phyloP scores from a whole-genome alignment of 2,113 vertebrate species.

The Sitta europaea region DNA sequence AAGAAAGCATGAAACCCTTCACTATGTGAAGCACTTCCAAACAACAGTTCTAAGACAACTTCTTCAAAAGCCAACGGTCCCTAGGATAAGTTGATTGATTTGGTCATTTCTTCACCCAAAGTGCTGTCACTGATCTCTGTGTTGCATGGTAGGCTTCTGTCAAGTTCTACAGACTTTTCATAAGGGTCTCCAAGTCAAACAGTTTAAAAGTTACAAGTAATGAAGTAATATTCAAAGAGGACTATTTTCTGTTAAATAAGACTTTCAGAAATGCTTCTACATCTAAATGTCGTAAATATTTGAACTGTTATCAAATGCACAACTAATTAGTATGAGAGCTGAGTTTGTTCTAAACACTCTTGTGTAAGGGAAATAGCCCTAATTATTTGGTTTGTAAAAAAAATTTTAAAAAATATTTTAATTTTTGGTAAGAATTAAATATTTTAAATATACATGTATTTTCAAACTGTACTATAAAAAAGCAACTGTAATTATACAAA shows the following conservation, averaged over 20 bases:
- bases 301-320: accelerated
- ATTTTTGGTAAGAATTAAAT: background rate
- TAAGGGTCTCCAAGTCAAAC: background rate
- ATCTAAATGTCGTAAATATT: background rate
- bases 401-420: accelerated
- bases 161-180: background rate
- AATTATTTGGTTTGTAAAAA: background rate
- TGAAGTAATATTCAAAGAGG: background rate
- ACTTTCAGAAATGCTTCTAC: background rate
- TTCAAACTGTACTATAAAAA: background rate
- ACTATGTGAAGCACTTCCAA: background rate
- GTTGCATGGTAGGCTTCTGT: background rate
- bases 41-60: background rate
- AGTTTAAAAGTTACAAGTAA: background rate
- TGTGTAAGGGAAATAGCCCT: background rate
- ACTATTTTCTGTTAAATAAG: background rate
- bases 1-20: background rate
- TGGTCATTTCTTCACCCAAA: background rate
- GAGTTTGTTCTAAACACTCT: background rate
- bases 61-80: background rate
- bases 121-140: background rate
- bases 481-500: background rate
- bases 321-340: background rate
- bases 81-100: background rate
- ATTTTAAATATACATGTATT: background rate